A percentile compares a stretch with the other conserved stretches of the same genome.
These are phyloP conservation scores for Halcyon chelicuti DNA, from an alignment of 2,797 vertebrate species.

Conservation along the genomic window DNA sequence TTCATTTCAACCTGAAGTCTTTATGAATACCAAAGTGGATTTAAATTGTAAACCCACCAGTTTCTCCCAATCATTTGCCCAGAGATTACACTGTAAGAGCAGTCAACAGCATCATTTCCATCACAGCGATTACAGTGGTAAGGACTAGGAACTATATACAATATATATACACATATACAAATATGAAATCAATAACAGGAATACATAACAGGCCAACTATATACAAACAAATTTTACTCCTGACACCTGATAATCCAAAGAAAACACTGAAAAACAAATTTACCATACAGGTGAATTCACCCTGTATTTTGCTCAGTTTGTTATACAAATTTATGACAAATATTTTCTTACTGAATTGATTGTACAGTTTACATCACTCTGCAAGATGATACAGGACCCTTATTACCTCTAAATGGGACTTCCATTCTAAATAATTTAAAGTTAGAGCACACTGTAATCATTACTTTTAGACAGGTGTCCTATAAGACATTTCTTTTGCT, in stretches of 20 bases:
- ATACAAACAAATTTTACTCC: not conserved
- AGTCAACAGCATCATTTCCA: not conserved
- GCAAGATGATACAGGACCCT: not conserved
- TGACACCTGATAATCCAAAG: not conserved
- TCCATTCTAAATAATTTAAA: constrained; percentile 32
- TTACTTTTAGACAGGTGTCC: not conserved
- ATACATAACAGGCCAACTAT: not conserved
- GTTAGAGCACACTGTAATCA: not conserved
- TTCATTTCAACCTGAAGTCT: constrained; percentile 7
- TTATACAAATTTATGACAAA: constrained; percentile 33
- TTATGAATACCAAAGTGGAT: not conserved
- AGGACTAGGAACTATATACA: not conserved
- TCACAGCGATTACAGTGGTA: not conserved
- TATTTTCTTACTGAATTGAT: not conserved
- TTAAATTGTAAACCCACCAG: not conserved
- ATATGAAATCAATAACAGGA: not conserved
- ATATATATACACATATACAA: not conserved
- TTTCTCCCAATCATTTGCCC: not conserved
- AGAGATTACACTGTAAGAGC: not conserved
- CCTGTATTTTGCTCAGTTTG: constrained; percentile 1
- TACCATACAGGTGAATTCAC: not conserved
- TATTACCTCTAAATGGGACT: not conserved
- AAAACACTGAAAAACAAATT: constrained; percentile 2
- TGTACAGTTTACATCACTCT: not conserved
- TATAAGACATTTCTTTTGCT: not conserved